phyloP scores from a whole-genome alignment of 2,113 vertebrate species.

The Motacilla alba region DNA sequence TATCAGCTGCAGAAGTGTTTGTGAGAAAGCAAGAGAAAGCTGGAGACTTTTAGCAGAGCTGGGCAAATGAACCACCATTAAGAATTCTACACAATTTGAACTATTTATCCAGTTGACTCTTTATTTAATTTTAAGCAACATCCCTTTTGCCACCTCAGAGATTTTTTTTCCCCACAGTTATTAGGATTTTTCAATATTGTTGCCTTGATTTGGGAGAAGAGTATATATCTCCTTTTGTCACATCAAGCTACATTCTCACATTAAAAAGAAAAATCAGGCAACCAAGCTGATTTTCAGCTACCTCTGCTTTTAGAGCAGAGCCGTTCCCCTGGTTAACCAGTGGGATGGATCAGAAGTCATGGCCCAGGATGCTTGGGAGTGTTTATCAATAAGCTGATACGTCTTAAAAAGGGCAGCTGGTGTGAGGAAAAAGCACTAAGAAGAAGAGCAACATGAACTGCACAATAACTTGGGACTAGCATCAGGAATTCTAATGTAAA shows the following conservation, averaged over 20 bases:
- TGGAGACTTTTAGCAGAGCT: background rate
- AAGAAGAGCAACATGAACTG: background rate
- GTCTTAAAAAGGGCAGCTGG: background rate
- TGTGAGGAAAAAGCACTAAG: background rate
- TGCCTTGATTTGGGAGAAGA: background rate
- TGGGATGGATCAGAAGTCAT: background rate
- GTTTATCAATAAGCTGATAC: background rate
- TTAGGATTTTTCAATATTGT: background rate
- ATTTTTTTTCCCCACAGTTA: background rate
- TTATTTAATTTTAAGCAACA: background rate
- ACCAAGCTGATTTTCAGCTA: background rate
- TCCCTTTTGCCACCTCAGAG: background rate
- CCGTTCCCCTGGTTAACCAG: background rate
- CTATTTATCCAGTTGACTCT: slow-evolving; percentile 45
- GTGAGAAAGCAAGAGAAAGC: background rate
- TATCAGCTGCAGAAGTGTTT: background rate
- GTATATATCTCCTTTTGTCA: background rate
- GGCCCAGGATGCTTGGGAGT: background rate
- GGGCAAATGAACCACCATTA: slow-evolving; percentile 33
- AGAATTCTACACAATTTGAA: slow-evolving; percentile 47
- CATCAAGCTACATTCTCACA: background rate
- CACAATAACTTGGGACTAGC: background rate
- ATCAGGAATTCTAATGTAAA: background rate
- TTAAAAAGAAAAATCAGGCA: background rate
- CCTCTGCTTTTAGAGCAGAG: background rate